A percentile compares a stretch with the other conserved stretches of the same genome.
Conservation (phyloP, 2,797 vertebrate species). For the Kryptopterus vitreolus region DNA sequence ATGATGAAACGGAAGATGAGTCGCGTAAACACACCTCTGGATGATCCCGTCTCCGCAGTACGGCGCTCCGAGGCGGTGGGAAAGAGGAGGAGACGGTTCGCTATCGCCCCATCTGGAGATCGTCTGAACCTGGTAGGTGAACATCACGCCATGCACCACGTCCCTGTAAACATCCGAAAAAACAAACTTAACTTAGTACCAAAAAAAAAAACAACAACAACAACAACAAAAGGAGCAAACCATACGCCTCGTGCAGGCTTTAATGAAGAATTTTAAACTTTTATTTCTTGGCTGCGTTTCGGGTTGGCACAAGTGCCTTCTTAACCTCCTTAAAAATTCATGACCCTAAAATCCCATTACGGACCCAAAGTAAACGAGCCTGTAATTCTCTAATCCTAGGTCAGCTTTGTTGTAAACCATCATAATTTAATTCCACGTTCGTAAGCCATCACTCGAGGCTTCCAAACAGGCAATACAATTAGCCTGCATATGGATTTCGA, state of each 20-base stretch:
- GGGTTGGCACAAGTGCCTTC: constrained; percentile 12
- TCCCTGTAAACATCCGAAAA: constrained; percentile 73
- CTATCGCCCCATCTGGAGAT: constrained; percentile 82
- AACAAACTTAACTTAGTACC: background rate
- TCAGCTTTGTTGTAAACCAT: constrained; percentile 44
- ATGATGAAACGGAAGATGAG: background rate
- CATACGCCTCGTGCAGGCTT: background rate
- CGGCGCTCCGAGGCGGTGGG: constrained; percentile 82
- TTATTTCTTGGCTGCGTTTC: constrained; percentile 19
- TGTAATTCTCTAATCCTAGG: constrained; percentile 35
- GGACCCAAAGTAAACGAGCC: constrained; percentile 22
- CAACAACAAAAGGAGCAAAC: too few relatives aligned
- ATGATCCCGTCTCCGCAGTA: constrained; percentile 96
- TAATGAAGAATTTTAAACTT: background rate
- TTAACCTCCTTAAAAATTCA: constrained; percentile 29
- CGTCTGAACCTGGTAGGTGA: constrained; percentile 85
- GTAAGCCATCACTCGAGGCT: constrained; percentile 20
- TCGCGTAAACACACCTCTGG: constrained; percentile 73
- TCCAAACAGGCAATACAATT: constrained; percentile 28
- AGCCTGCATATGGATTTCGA: constrained; percentile 33
- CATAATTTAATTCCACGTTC: constrained; percentile 42
- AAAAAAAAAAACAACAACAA: too few relatives aligned
- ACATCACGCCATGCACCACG: constrained; percentile 71
- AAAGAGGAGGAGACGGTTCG: constrained; percentile 82
- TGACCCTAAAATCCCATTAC: constrained; percentile 39